A percentile compares a stretch with the other conserved stretches of the same genome.
Evolutionary conservation across 2,888 invertebrate species (phyloP).

Genomic region (Cremastinae sp.): DNA sequence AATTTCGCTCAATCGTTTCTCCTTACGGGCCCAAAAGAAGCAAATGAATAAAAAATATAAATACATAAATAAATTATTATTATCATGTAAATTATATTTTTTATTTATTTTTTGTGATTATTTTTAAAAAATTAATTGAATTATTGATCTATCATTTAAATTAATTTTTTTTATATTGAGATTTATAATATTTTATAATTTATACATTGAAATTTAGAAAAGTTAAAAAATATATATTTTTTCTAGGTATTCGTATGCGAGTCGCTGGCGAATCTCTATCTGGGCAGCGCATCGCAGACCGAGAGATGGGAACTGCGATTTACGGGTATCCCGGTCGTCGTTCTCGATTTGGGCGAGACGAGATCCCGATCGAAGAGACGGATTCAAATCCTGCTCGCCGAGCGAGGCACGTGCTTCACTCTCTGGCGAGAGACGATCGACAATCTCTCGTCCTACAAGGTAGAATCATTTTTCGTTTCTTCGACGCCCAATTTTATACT

Average conservation of each 20-base stretch:
- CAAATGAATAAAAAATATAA: no score
- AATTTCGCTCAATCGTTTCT: no score
- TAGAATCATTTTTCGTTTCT: constrained; percentile 58
- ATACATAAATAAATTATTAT: no score
- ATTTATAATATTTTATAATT: no score
- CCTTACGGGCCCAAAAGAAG: no score
- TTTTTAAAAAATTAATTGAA: no score
- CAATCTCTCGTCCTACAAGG: constrained; percentile 88
- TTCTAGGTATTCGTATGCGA: constrained; percentile 87
- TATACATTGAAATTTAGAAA: no score
- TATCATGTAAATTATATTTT: no score
- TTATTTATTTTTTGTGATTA: no score
- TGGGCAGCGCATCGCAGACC: constrained; percentile 83
- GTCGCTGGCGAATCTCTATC: constrained; percentile 88
- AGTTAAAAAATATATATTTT: constrained; percentile 21
- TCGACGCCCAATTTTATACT: no score
- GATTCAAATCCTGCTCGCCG: constrained; percentile 87
- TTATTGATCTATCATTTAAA: no score
- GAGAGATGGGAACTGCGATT: constrained; percentile 87
- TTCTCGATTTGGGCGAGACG: constrained; percentile 89
- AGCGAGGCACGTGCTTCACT: constrained; percentile 90
- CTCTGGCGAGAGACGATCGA: constrained; percentile 92
- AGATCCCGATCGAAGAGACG: constrained; percentile 85
- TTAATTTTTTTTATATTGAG: no score
- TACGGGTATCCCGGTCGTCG: constrained; percentile 90